A percentile compares a stretch with the other conserved stretches of the same genome.
phyloP scores from a whole-genome alignment of 2,888 invertebrate genomes.

The Schrankia costaestrigalis region DNA sequence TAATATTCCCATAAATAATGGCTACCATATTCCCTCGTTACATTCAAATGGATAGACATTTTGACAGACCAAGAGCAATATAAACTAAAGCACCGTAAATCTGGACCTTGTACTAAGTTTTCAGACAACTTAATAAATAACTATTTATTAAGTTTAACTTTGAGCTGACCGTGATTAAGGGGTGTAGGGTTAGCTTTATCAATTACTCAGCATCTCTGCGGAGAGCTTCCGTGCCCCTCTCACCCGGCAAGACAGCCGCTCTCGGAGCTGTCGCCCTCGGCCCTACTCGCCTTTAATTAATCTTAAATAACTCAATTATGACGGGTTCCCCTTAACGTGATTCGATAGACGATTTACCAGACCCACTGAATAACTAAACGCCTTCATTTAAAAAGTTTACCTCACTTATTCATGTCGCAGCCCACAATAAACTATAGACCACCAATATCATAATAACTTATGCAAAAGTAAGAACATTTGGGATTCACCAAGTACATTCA shows the following conservation, averaged over 20 bases:
- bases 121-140: constrained; percentile 53
- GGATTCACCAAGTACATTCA: constrained; percentile 58
- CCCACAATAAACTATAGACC: constrained; percentile 8
- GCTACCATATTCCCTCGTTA: too few relatives aligned
- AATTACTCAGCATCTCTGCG: constrained; percentile 61
- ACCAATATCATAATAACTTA: constrained; percentile 30
- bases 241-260: constrained; percentile 16
- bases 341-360: constrained; percentile 33
- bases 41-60: too few relatives aligned
- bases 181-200: constrained; percentile 62
- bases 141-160: constrained; percentile 52
- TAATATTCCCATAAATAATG: too few relatives aligned
- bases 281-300: constrained; percentile 54
- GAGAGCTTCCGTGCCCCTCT: constrained; percentile 39
- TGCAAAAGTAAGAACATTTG: constrained; percentile 48
- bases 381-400: constrained; percentile 6
- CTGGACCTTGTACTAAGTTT: constrained; percentile 38
- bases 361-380: constrained; percentile 11
- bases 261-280: too few relatives aligned
- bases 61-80: constrained; percentile 3
- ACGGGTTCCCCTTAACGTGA: constrained; percentile 38
- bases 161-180: constrained; percentile 59
- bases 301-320: constrained; percentile 68
- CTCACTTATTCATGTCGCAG: constrained; percentile 3
- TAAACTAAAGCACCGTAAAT: constrained; percentile 17